These are phyloP conservation scores for Vanessa atalanta DNA, from an alignment of 1,140 invertebrate genomes.

Conservation along the genomic window DNA sequence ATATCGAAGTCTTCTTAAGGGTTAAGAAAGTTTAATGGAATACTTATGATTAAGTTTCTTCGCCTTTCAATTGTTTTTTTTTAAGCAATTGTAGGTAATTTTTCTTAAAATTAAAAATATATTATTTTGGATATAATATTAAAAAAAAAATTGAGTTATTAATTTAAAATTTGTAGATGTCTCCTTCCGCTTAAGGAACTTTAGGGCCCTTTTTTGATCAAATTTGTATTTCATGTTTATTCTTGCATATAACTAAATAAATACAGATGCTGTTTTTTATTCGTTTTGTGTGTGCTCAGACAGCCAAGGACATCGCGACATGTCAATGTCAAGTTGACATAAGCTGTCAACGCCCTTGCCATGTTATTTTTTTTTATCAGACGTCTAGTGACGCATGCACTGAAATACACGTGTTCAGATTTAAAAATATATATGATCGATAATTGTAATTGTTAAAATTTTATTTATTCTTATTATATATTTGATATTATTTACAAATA, in stretches of 20 bases:
- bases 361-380: conserved; percentile 31
- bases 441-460: too few species aligned
- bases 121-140: too few species aligned
- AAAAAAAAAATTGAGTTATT: not conserved
- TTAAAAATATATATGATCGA: not conserved
- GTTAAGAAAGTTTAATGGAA: too few species aligned
- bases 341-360: conserved; percentile 33
- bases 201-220: not conserved
- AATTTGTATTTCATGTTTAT: conserved; percentile 29
- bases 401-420: conserved; percentile 13
- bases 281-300: conserved; percentile 35
- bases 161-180: not conserved
- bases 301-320: conserved; percentile 33
- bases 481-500: too few species aligned
- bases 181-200: not conserved
- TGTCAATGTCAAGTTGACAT: conserved; percentile 43
- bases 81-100: too few species aligned
- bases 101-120: too few species aligned
- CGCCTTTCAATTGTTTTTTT: too few species aligned
- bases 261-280: conserved; percentile 38
- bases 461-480: not conserved
- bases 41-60: too few species aligned
- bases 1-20: too few species aligned
- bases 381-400: not conserved
- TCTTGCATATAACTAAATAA: conserved; percentile 39